Evolutionary conservation across 2,797 vertebrate genomes (phyloP).

Genomic region (Mormyrus proboscirostris): DNA sequence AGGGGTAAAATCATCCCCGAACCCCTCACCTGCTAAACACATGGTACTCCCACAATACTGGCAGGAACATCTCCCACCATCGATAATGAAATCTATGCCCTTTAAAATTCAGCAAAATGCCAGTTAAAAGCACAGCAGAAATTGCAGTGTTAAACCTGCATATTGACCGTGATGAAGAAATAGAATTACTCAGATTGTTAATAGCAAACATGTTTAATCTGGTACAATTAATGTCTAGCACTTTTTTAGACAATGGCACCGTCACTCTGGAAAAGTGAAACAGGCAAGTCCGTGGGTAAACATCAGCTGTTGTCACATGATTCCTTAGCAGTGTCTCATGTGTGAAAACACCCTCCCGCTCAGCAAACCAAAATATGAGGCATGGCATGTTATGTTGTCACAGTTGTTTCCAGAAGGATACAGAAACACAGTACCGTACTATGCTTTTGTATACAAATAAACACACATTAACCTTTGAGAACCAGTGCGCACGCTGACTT

Average conservation of each 20-base stretch:
- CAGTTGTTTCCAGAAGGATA: slow-evolving; percentile 13
- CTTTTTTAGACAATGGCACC: background rate
- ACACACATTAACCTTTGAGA: background rate
- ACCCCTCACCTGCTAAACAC: background rate
- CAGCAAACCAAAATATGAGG: slow-evolving; percentile 11
- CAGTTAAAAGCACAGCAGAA: background rate
- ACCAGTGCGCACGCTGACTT: background rate
- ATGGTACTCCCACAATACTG: background rate
- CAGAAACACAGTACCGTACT: background rate
- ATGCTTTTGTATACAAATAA: background rate
- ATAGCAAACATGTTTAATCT: slow-evolving; percentile 8
- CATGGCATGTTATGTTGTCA: slow-evolving; percentile 20
- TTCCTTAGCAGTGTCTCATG: background rate
- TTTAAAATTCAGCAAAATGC: background rate
- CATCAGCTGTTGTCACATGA: background rate
- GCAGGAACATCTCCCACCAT: background rate
- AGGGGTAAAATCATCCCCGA: background rate
- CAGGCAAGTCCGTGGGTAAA: background rate
- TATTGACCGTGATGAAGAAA: background rate
- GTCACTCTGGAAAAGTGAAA: background rate
- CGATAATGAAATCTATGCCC: background rate
- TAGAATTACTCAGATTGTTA: background rate
- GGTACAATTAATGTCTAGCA: background rate
- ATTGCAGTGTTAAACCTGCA: background rate
- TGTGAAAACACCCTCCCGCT: background rate